Evolutionary conservation across 2,113 vertebrate species (phyloP).

Genomic region (Bos indicus): DNA sequence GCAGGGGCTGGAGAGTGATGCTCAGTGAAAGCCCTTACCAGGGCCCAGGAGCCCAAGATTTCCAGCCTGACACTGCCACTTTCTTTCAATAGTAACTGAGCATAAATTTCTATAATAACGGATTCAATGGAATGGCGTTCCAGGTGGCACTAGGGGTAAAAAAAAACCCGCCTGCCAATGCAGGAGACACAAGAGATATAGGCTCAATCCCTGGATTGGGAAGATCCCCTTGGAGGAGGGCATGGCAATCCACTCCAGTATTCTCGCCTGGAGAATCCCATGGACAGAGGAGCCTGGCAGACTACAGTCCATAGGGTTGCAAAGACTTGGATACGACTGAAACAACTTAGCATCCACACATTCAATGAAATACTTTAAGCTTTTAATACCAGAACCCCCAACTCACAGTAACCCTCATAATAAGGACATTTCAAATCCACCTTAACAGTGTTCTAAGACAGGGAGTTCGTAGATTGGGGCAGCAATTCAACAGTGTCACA

Average conservation of each 20-base stretch:
- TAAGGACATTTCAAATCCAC: background rate
- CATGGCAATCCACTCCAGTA: background rate
- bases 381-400: background rate
- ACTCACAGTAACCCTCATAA: background rate
- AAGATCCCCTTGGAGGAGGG: background rate
- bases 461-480: background rate
- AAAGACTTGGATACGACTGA: background rate
- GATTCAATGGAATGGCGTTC: background rate
- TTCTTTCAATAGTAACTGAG: background rate
- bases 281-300: background rate
- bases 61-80: background rate
- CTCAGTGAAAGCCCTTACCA: background rate
- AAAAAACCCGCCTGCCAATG: background rate
- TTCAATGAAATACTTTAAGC: background rate
- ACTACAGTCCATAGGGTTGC: background rate
- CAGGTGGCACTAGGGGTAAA: background rate
- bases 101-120: background rate
- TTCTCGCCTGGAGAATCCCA: background rate
- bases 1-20: accelerated
- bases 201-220: background rate
- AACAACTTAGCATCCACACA: background rate
- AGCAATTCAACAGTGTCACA: background rate
- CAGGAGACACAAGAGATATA: background rate
- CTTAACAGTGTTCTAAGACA: background rate
- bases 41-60: background rate